Base-by-base conservation (phyloP, 2,113 vertebrate species). In the Hippocampus mohnikei region DNA sequence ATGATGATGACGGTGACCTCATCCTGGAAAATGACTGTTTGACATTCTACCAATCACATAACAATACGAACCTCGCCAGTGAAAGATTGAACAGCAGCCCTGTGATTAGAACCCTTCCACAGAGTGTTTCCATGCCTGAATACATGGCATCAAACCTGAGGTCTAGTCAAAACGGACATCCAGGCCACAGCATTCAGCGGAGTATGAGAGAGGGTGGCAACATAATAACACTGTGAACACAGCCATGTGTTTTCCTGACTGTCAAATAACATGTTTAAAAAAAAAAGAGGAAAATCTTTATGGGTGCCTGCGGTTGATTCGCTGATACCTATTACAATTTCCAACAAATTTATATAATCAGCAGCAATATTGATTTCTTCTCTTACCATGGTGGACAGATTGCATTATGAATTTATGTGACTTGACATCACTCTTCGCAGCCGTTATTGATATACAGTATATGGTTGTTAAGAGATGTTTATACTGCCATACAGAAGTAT, bases 1-100 rank as follows among this genome's bases (percentile, higher is more conserved):
- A 97, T 0, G 95, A 97, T 0, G 95, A 97, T 4, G 96, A 96
- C 3, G 91, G 91, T 0, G 96, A 98, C 84, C 83, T 98, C 80
- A 93, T 98, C 75, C 91, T 94, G 5, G 96, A 98, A 88, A 96
- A 89, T 1, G 93, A 94, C 84, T 82, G 82, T 33, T 16, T 90
- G 1, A 79, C 85, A 4, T 76, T 85, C 8, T 92, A 91, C 40
- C 71, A 82, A 40, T 70, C 79, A 13, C 69, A 87, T 2, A 94
- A 94, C 1, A 92, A 93, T 0, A 86, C 53, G 1, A 87, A 81
- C 76, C 80, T 76, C 79, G 78, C 85, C 78, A 48, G 52, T 70
- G 75, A 61, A 58, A 67, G 70, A 64, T 65, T 42, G 3, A 72
- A 71, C 55, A 23, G n/a, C 9, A 60, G 71, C 9, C 12, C 79